phyloP scores from a whole-genome alignment of 2,888 invertebrate genomes.

The Cantharis rustica region DNA sequence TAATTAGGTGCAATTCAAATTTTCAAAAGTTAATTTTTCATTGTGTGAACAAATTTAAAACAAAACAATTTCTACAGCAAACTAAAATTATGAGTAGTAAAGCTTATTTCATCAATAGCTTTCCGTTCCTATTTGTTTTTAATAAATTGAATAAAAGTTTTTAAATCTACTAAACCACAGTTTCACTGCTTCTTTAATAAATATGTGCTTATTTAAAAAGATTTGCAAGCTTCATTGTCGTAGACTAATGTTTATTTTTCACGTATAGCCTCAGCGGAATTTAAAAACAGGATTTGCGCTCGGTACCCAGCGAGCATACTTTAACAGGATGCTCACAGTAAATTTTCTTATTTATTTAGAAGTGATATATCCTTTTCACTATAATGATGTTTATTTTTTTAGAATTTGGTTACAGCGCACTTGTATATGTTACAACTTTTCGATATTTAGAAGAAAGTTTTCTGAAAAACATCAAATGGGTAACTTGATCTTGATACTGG shows the following conservation, averaged over 20 bases:
- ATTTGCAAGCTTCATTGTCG: not conserved
- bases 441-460: not conserved
- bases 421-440: not conserved
- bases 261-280: not conserved
- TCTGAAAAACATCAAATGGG: not conserved
- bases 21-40: not conserved
- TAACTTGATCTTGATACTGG: not conserved
- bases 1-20: not conserved
- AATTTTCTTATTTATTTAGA: not conserved
- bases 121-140: too few relatives aligned
- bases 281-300: not conserved
- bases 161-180: not conserved
- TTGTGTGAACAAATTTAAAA: not conserved
- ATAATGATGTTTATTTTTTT: too few relatives aligned
- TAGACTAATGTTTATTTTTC: not conserved
- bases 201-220: not conserved
- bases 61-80: not conserved
- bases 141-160: not conserved
- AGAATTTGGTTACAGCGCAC: too few relatives aligned
- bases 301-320: not conserved
- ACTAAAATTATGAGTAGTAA: too few relatives aligned
- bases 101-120: too few relatives aligned
- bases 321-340: not conserved
- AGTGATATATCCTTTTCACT: not conserved
- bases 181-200: not conserved